Evolutionary conservation across 2,888 invertebrate species (phyloP), one percentile per base, ranked within the genome.

Genomic region (Lepidochrysops patricia): DNA sequence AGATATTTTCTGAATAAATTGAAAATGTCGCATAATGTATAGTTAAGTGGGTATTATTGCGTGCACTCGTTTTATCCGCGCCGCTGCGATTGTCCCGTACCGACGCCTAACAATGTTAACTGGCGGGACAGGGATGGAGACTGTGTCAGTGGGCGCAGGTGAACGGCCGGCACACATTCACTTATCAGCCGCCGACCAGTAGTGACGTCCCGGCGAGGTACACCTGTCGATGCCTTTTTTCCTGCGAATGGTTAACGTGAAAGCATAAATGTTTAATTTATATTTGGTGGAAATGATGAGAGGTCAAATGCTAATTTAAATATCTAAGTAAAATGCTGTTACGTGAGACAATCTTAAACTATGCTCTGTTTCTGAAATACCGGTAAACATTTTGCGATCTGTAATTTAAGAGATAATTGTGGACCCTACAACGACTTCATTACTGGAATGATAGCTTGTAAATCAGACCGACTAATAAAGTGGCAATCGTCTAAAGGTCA

Each of bases 151-250:
- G 80, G 83, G 82, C 72, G 80, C 83, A 79, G 88, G 86, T 88
- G 83, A 87, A 87, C 76, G 88, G 75, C 84, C 87, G 84, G 75
- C 86, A 84, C 75, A 88, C 83, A 86, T 88, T 85, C 75, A 75
- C 79, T 85, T 87, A 88, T 88, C 86, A 88, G 73, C 75, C 71
- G 75, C 69, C 72, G 75, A 75, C 79, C 82, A 79, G 80, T 80
- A 79, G 79, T 80, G 78, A 80, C 78, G 82, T 73, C 67, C 72
- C 72, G 70, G 70, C 67, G 67, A 1, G 9, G 43, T 19, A 9
- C 83, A 84, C 81, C 82, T 86, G 82, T 78, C 77, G 76, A 75
- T 80, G 59, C 64, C 61, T 56, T 65, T 67, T 67, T 68, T 67
- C 66, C 64, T 67, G 63, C 64, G 67, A 67, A 62, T 65, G 61